Evolutionary conservation across 2,113 vertebrate species (phyloP).

Genomic region (Semnornis frantzii): DNA sequence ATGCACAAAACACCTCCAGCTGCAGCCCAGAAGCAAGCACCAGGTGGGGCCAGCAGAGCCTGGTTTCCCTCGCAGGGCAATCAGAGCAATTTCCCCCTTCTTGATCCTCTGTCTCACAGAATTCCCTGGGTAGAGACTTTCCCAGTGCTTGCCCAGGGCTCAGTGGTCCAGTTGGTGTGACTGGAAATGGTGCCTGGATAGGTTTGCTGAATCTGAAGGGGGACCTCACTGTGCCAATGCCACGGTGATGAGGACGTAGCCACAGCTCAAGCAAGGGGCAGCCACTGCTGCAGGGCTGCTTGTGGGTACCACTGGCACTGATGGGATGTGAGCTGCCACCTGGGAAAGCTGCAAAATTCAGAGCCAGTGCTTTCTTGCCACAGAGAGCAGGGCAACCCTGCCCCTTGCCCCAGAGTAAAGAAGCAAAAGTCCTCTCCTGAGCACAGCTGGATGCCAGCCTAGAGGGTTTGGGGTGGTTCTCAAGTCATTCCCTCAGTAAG

Average conservation of each 20-base stretch:
- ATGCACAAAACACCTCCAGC: too few species aligned
- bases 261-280: rapidly evolving
- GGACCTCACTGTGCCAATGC: neutral
- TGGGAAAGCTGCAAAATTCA: neutral
- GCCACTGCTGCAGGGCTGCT: neutral
- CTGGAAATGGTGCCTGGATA: neutral
- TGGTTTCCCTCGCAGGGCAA: rapidly evolving
- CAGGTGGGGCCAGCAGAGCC: neutral
- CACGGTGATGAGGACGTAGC: neutral
- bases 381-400: too few species aligned
- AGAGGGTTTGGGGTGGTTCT: neutral
- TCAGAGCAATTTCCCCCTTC: rapidly evolving
- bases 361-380: neutral
- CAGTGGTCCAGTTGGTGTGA: neutral
- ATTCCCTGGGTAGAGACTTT: neutral
- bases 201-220: neutral
- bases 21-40: too few species aligned
- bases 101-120: neutral
- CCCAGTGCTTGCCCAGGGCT: neutral
- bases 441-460: neutral
- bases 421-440: neutral
- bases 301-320: rapidly evolving
- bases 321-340: rapidly evolving
- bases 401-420: neutral
- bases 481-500: neutral